Conservation (phyloP, 2,113 vertebrate genomes). For the Agapornis roseicollis region DNA sequence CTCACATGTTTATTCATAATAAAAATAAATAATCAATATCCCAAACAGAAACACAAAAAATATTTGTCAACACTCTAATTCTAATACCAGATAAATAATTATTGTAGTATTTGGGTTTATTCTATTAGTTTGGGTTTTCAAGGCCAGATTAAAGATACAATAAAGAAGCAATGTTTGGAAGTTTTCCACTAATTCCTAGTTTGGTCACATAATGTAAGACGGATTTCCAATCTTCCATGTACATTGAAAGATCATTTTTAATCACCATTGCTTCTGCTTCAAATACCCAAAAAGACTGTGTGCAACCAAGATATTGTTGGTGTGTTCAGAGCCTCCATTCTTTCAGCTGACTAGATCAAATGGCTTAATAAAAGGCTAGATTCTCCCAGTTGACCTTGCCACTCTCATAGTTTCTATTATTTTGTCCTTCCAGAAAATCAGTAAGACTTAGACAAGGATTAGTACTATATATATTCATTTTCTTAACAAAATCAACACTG, state of each 20-base stretch:
- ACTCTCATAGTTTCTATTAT: not conserved
- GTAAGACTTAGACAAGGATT: not conserved
- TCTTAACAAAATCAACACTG: not conserved
- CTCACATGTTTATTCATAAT: not conserved
- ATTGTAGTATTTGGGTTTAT: not conserved
- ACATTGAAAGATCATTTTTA: not conserved
- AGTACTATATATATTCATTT: not conserved
- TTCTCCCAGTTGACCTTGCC: not conserved
- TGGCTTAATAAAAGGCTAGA: not conserved
- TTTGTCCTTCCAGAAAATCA: not conserved
- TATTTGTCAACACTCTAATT: not conserved
- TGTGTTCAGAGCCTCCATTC: not conserved
- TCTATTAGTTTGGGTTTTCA: not conserved
- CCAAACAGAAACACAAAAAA: not conserved
- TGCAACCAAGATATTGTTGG: not conserved
- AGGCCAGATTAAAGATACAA: not conserved
- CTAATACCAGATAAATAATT: not conserved
- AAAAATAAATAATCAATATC: not conserved
- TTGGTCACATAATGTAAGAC: not conserved
- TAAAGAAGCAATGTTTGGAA: not conserved
- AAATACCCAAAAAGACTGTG: not conserved
- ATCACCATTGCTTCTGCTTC: not conserved
- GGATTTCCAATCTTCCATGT: not conserved
- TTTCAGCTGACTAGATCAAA: not conserved
- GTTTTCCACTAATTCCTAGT: not conserved